Conservation (phyloP, 2,113 vertebrate genomes). For the Cinclus cinclus region DNA sequence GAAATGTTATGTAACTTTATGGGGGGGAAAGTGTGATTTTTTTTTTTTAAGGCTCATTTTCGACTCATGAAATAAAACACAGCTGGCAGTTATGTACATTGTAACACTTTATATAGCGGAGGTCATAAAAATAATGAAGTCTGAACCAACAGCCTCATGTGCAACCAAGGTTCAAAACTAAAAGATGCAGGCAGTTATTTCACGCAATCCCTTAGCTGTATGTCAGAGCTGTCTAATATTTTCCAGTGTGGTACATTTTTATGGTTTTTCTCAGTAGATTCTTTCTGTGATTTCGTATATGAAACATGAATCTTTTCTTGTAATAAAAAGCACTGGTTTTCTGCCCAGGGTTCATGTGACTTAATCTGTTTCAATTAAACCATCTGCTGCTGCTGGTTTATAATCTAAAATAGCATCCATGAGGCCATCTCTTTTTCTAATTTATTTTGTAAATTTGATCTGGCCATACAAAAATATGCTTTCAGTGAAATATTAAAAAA, state of each 20-base stretch:
- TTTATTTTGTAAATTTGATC: background rate
- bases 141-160: background rate
- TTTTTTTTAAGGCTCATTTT: background rate
- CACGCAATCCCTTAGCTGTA: background rate
- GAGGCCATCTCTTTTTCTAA: background rate
- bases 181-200: background rate
- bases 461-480: background rate
- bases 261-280: background rate
- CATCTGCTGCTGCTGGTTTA: background rate
- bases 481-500: background rate
- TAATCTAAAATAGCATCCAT: background rate
- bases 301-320: background rate
- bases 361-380: background rate
- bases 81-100: background rate
- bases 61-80: conserved; percentile 20
- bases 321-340: background rate
- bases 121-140: conserved; percentile 30
- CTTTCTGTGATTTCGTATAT: background rate
- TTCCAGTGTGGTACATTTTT: background rate
- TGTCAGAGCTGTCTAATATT: background rate
- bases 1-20: background rate
- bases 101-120: background rate
- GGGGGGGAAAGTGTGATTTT: background rate
- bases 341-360: background rate
- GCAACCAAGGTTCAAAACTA: background rate